Conservation (phyloP, 2,888 invertebrate genomes). For the Gastracanthus pulcherrimus region DNA sequence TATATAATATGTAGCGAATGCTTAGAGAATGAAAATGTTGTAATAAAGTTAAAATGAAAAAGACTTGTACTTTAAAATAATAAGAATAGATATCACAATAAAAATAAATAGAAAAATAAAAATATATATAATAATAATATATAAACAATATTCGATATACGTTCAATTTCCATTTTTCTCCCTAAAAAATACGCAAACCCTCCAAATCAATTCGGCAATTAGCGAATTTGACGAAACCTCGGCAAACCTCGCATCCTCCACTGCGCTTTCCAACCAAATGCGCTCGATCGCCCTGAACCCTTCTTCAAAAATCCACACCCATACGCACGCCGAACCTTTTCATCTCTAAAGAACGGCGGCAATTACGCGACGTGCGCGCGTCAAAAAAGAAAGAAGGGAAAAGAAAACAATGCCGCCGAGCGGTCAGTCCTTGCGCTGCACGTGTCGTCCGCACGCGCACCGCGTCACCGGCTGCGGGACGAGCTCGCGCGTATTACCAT, state of each 20-base stretch:
- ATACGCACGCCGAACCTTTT: neutral
- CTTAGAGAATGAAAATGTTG: too few species aligned
- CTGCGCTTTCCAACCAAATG: neutral
- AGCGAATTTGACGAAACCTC: neutral
- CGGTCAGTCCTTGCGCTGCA: neutral
- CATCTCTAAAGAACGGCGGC: too few species aligned
- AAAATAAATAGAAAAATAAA: too few species aligned
- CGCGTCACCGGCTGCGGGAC: neutral
- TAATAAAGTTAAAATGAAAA: too few species aligned
- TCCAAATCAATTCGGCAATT: neutral
- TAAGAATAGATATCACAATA: too few species aligned
- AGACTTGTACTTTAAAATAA: too few species aligned
- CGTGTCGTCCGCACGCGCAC: slow-evolving; percentile 19
- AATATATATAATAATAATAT: too few species aligned
- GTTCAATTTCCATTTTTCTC: too few species aligned
- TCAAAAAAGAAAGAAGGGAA: neutral
- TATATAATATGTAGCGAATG: too few species aligned
- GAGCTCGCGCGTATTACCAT: neutral
- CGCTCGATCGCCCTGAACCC: neutral
- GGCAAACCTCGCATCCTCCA: neutral
- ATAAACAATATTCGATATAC: too few species aligned
- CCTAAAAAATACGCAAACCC: too few species aligned
- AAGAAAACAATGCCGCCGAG: neutral
- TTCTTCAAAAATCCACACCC: neutral
- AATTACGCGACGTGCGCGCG: neutral